Conservation (phyloP, 2,888 invertebrate species). For the Sericinus montela region DNA sequence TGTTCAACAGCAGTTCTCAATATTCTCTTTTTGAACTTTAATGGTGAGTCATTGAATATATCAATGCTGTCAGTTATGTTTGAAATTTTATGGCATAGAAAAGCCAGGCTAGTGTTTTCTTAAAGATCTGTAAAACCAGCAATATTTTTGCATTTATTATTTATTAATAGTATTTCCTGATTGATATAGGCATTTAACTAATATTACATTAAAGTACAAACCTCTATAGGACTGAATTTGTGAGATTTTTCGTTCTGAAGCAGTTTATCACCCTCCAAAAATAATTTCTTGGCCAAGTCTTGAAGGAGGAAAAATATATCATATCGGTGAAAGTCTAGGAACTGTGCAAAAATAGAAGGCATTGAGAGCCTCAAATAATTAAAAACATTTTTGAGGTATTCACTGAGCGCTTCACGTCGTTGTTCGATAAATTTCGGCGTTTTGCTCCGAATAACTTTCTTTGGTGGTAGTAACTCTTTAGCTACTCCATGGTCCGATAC, state of each 20-base stretch:
- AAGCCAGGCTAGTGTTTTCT: too few relatives aligned
- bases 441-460: conserved; percentile 94
- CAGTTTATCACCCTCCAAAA: conserved; percentile 85
- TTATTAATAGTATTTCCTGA: too few relatives aligned
- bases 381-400: conserved; percentile 88
- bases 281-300: conserved; percentile 88
- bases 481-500: conserved; percentile 88
- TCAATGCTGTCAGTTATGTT: too few relatives aligned
- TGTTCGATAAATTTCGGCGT: conserved; percentile 90
- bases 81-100: too few relatives aligned
- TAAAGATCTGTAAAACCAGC: too few relatives aligned
- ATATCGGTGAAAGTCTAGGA: conserved; percentile 93
- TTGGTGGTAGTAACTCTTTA: conserved; percentile 93
- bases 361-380: conserved; percentile 87
- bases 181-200: too few relatives aligned
- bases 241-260: conserved; percentile 81
- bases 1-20: too few relatives aligned
- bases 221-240: conserved; percentile 89
- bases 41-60: too few relatives aligned
- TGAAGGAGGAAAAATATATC: conserved; percentile 93
- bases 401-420: conserved; percentile 87
- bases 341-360: conserved; percentile 89
- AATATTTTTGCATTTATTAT: too few relatives aligned
- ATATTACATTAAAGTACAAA: conserved; percentile 37
- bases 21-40: too few relatives aligned